Base-by-base conservation (phyloP, 2,888 invertebrate genomes). In the Imbricaverruca yamaguchii region DNA sequence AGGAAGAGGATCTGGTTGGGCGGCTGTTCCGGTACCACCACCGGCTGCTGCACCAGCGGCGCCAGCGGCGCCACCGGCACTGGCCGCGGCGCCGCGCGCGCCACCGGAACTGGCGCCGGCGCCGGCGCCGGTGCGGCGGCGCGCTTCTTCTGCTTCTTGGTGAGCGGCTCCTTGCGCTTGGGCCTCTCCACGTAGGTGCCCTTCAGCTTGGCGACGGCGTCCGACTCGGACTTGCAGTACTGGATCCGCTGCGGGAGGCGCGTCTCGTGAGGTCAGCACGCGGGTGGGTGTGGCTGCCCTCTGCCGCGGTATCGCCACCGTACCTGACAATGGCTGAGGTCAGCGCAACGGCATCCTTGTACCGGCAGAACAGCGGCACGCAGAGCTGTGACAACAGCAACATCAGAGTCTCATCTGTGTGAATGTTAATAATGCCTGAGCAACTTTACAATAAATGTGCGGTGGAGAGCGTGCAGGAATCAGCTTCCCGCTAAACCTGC, bases 1-100 rank as follows among this genome's bases (percentile, higher is more conserved):
- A 99, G 91, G 94, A 99, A 99, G 80, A 99, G 91, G 89, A 99
- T 99, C 90, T 99, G 98, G 90, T 99, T 99, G 7, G 99, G 99
- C 81, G 98, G 98, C 86, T 98, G 97, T 87, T 98, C 98, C 12
- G 84, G 84, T n/a, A 84, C 84, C n/a, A 82, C 57, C 78, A 57
- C 23, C 74, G 74, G 74, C 74, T 39, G 53, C 56, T 23, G n/a
- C 11, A 77, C 56, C 78, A 57, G 8, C 56, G 78, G 56, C 23
- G 21, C 23, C 23, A 23, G 8, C 12, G 56, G 56, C 4, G 78
- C 78, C 78, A 78, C 78, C 10, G 56, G 23, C 56, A 23, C n/a
- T 23, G 78, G 23, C 57, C 9, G 56, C 78, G 23, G 56, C 23
- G 57, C 23, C 11, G 56, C 67, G 80, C 80, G 55, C 81, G 81